Evolutionary conservation across 1,140 invertebrate species (phyloP).

Genomic region (Drosophila navojoa): DNA sequence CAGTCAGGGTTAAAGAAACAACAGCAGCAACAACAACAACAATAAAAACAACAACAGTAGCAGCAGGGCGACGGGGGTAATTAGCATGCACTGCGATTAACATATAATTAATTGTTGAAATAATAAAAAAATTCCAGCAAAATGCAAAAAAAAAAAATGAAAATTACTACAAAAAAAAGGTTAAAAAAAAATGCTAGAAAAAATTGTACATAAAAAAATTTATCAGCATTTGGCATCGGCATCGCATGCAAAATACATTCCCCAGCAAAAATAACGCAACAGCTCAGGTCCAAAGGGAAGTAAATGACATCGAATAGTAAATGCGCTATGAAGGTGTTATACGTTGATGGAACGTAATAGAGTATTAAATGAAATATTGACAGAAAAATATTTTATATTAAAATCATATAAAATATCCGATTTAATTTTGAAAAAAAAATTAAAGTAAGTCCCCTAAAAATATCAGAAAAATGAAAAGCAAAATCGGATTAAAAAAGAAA

Average conservation of each 20-base stretch:
- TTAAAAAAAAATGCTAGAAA: conserved; percentile 31
- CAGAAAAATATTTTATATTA: too few relatives aligned
- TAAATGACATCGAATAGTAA: not conserved
- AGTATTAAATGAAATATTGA: not conserved
- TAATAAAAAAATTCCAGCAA: conserved; percentile 39
- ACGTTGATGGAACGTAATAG: too few relatives aligned
- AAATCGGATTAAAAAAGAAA: too few relatives aligned
- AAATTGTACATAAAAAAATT: conserved; percentile 27
- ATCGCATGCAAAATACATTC: conserved; percentile 79
- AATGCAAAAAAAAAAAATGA: conserved; percentile 62
- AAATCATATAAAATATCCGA: too few relatives aligned
- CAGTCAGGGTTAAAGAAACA: conserved; percentile 68
- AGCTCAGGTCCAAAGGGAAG: conserved; percentile 7
- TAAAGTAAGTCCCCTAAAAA: too few relatives aligned
- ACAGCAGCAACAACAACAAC: conserved; percentile 28
- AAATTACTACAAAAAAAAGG: conserved; percentile 66
- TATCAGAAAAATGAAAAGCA: too few relatives aligned
- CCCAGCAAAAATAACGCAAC: conserved; percentile 46
- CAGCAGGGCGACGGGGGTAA: conserved; percentile 51
- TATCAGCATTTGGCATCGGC: conserved; percentile 58
- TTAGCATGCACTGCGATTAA: conserved; percentile 82
- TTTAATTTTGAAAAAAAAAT: too few relatives aligned
- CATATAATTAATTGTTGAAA: conserved; percentile 81
- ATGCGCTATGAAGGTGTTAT: not conserved
- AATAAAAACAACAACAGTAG: conserved; percentile 9